These are phyloP conservation scores for Paramisgurnus dabryanus DNA, from an alignment of 2,113 vertebrate species.

Conservation along the genomic window DNA sequence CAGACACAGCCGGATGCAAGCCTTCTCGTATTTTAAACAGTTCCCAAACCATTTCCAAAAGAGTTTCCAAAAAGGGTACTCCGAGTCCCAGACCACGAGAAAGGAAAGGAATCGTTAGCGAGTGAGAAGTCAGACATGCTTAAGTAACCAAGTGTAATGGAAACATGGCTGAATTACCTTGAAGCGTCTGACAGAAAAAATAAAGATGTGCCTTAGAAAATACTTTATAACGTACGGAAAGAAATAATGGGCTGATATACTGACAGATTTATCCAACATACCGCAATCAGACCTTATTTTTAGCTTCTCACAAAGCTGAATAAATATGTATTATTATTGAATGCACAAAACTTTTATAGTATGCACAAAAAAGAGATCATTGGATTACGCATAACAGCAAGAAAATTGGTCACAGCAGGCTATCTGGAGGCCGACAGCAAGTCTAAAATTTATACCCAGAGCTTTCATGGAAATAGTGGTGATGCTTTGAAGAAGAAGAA, in stretches of 20 bases:
- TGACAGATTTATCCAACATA: not conserved
- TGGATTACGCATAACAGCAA: not conserved
- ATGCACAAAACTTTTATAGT: not conserved
- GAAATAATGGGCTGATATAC: constrained; percentile 18
- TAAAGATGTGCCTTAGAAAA: not conserved
- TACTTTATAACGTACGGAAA: too few relatives aligned
- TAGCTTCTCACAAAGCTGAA: too few relatives aligned
- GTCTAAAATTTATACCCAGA: not conserved
- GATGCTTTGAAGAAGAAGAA: not conserved
- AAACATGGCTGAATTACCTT: not conserved
- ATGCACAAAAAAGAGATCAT: not conserved
- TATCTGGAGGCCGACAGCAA: constrained; percentile 3
- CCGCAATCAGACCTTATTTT: too few relatives aligned
- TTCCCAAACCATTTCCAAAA: not conserved
- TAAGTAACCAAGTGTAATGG: constrained; percentile 20
- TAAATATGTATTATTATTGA: too few relatives aligned
- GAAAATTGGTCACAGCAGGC: not conserved
- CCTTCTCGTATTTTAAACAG: not conserved
- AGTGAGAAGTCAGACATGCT: constrained; percentile 1
- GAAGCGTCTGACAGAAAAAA: constrained; percentile 15
- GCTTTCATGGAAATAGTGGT: constrained; percentile 4
- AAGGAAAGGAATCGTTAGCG: not conserved
- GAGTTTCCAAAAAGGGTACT: not conserved
- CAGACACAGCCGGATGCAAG: not conserved
- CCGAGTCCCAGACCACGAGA: constrained; percentile 1